A percentile compares a stretch with the other conserved stretches of the same genome.
Evolutionary conservation across 2,113 vertebrate genomes (phyloP).

Genomic region (Ptilorrhoa leucosticta): DNA sequence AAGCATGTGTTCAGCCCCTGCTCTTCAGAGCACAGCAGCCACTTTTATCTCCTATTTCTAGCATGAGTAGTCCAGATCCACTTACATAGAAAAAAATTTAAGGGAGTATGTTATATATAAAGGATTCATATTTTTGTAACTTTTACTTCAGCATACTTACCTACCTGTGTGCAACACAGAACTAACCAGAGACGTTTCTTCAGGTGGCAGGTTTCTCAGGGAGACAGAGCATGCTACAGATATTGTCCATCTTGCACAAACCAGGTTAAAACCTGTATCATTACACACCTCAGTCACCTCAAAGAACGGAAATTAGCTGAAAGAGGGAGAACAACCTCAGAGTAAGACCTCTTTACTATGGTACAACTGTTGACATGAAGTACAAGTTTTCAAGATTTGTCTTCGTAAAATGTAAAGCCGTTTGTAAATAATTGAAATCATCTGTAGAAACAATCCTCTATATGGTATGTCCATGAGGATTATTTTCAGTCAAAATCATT

Average conservation of each 20-base stretch:
- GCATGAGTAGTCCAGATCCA: not conserved
- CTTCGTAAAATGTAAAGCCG: not conserved
- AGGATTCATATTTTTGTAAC: not conserved
- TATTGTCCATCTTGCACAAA: not conserved
- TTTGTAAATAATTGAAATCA: not conserved
- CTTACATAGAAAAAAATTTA: accelerated
- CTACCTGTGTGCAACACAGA: not conserved
- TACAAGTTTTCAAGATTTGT: not conserved
- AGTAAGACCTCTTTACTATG: not conserved
- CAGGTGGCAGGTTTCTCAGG: not conserved
- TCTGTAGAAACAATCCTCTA: not conserved
- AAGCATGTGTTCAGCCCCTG: not conserved
- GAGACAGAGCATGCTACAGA: not conserved
- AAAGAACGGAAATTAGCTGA: not conserved
- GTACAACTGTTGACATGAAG: not conserved
- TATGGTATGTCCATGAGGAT: not conserved
- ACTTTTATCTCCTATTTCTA: not conserved
- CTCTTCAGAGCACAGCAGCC: not conserved
- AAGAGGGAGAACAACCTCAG: not conserved
- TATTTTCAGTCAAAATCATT: not conserved
- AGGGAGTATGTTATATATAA: not conserved
- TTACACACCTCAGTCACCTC: not conserved
- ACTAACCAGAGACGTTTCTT: not conserved
- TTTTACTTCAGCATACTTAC: not conserved
- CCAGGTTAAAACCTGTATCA: not conserved